Percentiles rank a stretch among this genome's conserved stretches.
These are phyloP conservation scores for Lordiphosa clarofinis DNA, from an alignment of 1,140 invertebrate genomes.

Conservation along the genomic window DNA sequence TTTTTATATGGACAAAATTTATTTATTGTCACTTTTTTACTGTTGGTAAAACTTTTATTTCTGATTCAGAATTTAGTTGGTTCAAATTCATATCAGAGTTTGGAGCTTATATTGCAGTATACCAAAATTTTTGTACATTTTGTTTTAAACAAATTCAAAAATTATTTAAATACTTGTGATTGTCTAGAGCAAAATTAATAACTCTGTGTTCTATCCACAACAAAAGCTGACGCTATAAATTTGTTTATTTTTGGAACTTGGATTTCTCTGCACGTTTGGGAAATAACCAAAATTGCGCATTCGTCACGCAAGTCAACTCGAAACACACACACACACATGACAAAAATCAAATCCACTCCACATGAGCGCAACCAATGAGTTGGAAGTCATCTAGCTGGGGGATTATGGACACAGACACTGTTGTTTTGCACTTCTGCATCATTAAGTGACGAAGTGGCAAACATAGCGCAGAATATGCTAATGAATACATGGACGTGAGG, in stretches of 20 bases:
- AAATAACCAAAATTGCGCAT: slow-evolving; percentile 38
- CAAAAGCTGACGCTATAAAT: background rate
- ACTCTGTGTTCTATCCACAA: slow-evolving; percentile 7
- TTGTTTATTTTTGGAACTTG: slow-evolving; percentile 18
- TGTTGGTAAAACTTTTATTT: slow-evolving; percentile 3
- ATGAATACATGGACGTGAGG: slow-evolving; percentile 30
- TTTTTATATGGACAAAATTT: background rate
- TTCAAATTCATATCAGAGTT: too few species aligned
- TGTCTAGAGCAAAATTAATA: background rate
- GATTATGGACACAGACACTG: slow-evolving; percentile 15
- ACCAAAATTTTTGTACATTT: too few species aligned
- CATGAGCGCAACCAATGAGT: slow-evolving; percentile 25
- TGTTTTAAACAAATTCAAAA: too few species aligned
- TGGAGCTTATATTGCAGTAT: too few species aligned
- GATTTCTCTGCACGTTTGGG: slow-evolving; percentile 33
- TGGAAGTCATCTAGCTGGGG: slow-evolving; percentile 15
- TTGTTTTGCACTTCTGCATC: slow-evolving; percentile 41
- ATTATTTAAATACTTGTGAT: too few species aligned
- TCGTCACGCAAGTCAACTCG: slow-evolving; percentile 32
- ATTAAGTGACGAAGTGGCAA: slow-evolving; percentile 25
- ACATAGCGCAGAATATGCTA: slow-evolving; percentile 27
- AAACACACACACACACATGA: background rate
- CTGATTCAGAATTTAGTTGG: too few species aligned
- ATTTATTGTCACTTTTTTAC: slow-evolving; percentile 6
- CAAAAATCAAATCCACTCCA: slow-evolving; percentile 30